A percentile compares a stretch with the other conserved stretches of the same genome.
These are phyloP conservation scores for Tamandua tetradactyla DNA, from an alignment of 2,797 vertebrate genomes.

Conservation along the genomic window DNA sequence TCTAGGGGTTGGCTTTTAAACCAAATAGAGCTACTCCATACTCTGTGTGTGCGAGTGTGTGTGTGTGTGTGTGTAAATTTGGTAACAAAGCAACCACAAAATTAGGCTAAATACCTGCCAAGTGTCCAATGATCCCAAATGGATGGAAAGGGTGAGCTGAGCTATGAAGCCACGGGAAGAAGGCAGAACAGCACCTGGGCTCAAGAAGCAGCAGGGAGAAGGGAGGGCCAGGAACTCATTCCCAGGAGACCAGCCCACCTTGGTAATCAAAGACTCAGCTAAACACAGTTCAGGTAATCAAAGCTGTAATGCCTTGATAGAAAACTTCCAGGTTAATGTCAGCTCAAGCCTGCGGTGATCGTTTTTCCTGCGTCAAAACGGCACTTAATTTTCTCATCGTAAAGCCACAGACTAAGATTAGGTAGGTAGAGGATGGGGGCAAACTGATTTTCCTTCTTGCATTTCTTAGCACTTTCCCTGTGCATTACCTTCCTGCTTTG, in stretches of 20 bases:
- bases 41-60: not conserved
- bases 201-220: not conserved
- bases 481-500: not conserved
- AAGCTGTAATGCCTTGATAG: not conserved
- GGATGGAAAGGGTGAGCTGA: no score
- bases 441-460: not conserved
- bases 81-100: not conserved
- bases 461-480: not conserved
- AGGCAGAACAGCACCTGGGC: accelerated
- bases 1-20: slow-evolving; percentile 38
- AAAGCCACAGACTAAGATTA: slow-evolving; percentile 27
- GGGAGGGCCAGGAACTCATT: not conserved
- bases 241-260: not conserved
- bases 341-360: slow-evolving; percentile 46
- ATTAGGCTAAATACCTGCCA: not conserved
- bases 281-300: slow-evolving; percentile 43
- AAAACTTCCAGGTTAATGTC: slow-evolving; percentile 57
- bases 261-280: not conserved
- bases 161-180: accelerated
- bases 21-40: not conserved
- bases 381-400: slow-evolving; percentile 63
- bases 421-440: not conserved
- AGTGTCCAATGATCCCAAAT: not conserved
- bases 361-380: slow-evolving; percentile 54
- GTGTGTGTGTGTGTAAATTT: not conserved